phyloP scores from a whole-genome alignment of 2,888 invertebrate genomes.

The Clusia tigrina region DNA sequence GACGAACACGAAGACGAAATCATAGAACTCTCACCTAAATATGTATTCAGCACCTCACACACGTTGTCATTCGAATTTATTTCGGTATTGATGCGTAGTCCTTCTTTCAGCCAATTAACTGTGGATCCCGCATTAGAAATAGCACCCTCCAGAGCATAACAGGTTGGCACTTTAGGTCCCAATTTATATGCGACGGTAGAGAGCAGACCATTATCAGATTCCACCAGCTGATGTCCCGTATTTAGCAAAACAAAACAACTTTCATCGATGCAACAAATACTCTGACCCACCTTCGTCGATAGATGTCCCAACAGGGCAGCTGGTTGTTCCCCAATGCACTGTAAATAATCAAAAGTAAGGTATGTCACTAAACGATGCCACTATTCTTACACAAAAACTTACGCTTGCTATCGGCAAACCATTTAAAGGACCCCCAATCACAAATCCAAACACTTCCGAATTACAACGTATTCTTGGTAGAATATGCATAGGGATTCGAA shows the following conservation, averaged over 20 bases:
- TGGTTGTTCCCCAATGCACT: slow-evolving; percentile 96
- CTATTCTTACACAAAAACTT: too few relatives aligned
- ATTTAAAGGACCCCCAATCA: slow-evolving; percentile 76
- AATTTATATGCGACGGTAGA: slow-evolving; percentile 93
- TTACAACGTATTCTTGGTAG: slow-evolving; percentile 90
- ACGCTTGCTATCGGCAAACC: slow-evolving; percentile 90
- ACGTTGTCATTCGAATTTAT: slow-evolving; percentile 60
- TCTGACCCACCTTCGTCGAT: slow-evolving; percentile 86
- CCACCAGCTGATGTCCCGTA: slow-evolving; percentile 81
- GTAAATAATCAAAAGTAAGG: slow-evolving; percentile 40
- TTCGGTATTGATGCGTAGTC: slow-evolving; percentile 77
- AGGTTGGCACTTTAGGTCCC: slow-evolving; percentile 74
- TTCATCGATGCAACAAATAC: slow-evolving; percentile 94
- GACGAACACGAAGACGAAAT: slow-evolving; percentile 62
- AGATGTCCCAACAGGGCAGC: slow-evolving; percentile 92
- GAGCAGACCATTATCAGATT: slow-evolving; percentile 85
- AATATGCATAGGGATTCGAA: slow-evolving; percentile 82
- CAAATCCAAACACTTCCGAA: slow-evolving; percentile 89
- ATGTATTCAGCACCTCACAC: slow-evolving; percentile 57
- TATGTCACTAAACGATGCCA: not conserved
- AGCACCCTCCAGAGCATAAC: slow-evolving; percentile 93
- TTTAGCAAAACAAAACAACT: slow-evolving; percentile 95
- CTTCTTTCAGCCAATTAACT: slow-evolving; percentile 89
- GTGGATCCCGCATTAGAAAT: slow-evolving; percentile 85
- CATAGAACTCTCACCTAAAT: slow-evolving; percentile 60